Base-by-base conservation (phyloP, 1,140 invertebrate species). In the Drosophila guanche region DNA sequence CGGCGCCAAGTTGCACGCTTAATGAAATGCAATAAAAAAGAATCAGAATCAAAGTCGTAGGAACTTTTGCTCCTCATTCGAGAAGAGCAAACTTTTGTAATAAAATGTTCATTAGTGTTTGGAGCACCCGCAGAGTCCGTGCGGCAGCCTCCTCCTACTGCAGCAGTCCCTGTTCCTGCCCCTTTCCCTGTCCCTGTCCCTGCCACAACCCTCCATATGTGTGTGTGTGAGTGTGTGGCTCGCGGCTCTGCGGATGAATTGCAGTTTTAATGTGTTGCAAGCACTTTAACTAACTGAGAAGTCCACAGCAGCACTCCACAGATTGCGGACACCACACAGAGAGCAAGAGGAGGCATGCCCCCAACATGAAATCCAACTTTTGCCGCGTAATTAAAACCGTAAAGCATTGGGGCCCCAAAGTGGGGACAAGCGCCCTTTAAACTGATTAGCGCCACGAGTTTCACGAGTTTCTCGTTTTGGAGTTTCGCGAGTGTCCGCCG, bases 241-340 rank as follows among this genome's bases (percentile, higher is more conserved):
- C 29, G 33, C 33, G 33, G 33, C 33, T 37, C 33, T 75, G 70
- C 77, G 77, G 68, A 86, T 85, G 81, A 85, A 85, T 85, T 86
- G 81, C 81, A 85, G 63, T 85, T 85, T 85, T 85, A 85, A 85
- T 85, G 81, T 86, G 81, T 81, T 85, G 81, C 73, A 78, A 74
- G 81, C 81, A 85, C 81, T 85, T 85, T 85, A 85, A 86, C 81
- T 72, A 80, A 86, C 81, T 76, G 80, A 42, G 61, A 66, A 76
- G 75, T 67, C 50, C 61, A 59, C 33, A 62, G 72, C 67, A 54
- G 41, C 57, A 61, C 47, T 47, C 54, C 76, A 12, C 77, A 79
- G 68, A 68, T 76, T 68, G 45, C 63, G 37, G 33, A 37, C 33
- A 37, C 33, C 33, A 37, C 7, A 37, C 10, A 4, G 33, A 37